These are phyloP conservation scores for Apaloderma vittatum DNA, from an alignment of 2,113 vertebrate species.

Conservation along the genomic window DNA sequence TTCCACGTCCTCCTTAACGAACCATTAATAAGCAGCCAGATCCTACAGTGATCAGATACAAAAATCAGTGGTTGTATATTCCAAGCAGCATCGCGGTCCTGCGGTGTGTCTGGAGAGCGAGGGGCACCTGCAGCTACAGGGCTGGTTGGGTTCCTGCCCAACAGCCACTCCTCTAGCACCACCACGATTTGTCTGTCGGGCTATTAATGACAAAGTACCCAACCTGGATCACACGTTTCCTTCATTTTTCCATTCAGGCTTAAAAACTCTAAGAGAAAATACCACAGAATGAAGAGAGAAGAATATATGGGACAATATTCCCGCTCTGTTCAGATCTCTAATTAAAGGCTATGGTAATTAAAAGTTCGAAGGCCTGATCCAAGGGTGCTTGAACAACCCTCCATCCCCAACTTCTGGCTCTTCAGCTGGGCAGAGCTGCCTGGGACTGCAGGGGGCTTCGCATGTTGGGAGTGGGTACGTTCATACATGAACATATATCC, in stretches of 20 bases:
- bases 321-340: background rate
- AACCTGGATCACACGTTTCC: background rate
- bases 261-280: background rate
- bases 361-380: background rate
- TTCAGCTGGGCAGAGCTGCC: too few species aligned
- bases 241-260: background rate
- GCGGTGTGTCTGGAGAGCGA: background rate
- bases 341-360: background rate
- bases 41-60: background rate
- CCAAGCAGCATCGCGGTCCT: background rate
- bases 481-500: fast-evolving
- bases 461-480: background rate
- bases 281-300: fast-evolving
- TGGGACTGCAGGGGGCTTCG: background rate
- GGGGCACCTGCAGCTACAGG: background rate
- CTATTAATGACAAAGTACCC: background rate
- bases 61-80: background rate
- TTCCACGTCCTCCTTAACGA: background rate
- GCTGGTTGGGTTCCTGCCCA: background rate
- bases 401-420: background rate
- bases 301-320: fast-evolving
- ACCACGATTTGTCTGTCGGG: background rate
- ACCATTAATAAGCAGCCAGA: background rate
- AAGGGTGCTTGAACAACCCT: background rate
- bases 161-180: background rate